These are phyloP conservation scores for Drosophila acutilabella DNA, from an alignment of 2,888 invertebrate species.

Conservation along the genomic window DNA sequence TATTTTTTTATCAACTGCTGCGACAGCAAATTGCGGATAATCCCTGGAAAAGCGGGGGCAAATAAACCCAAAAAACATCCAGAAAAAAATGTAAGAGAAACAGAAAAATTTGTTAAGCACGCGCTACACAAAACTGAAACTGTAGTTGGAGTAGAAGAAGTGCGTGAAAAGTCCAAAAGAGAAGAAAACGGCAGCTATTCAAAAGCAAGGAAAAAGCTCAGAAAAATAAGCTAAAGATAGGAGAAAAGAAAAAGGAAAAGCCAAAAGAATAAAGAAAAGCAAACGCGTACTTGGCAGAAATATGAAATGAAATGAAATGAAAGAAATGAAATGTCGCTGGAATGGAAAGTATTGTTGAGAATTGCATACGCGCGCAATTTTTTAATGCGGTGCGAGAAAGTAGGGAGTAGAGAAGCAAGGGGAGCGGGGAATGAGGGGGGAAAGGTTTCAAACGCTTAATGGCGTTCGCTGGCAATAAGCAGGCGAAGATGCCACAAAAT, in stretches of 20 bases:
- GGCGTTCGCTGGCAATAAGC: slow-evolving; percentile 63
- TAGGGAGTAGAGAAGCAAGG: background rate
- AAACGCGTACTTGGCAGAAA: slow-evolving; percentile 52
- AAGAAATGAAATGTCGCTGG: slow-evolving; percentile 61
- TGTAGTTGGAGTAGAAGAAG: slow-evolving; percentile 28
- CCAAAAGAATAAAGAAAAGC: background rate
- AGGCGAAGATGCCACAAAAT: slow-evolving; percentile 75
- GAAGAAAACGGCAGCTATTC: slow-evolving; percentile 52
- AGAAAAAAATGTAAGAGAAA: background rate
- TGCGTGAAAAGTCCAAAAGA: slow-evolving; percentile 52
- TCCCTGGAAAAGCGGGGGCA: background rate
- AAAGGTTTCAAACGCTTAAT: slow-evolving; percentile 68
- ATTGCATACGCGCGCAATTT: slow-evolving; percentile 76
- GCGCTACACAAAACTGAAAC: slow-evolving; percentile 30
- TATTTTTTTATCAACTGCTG: slow-evolving; percentile 41
- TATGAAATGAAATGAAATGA: slow-evolving; percentile 75
- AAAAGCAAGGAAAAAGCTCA: slow-evolving; percentile 36
- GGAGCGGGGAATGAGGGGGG: background rate
- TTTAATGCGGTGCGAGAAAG: slow-evolving; percentile 28
- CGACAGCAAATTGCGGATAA: slow-evolving; percentile 54
- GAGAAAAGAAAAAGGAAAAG: background rate
- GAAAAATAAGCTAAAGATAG: background rate
- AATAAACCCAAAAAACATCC: slow-evolving; percentile 44
- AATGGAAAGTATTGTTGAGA: slow-evolving; percentile 62
- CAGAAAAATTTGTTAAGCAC: slow-evolving; percentile 66